phyloP scores from a whole-genome alignment of 92 coral and sea anemone genomes.

The Siderastrea radians region DNA sequence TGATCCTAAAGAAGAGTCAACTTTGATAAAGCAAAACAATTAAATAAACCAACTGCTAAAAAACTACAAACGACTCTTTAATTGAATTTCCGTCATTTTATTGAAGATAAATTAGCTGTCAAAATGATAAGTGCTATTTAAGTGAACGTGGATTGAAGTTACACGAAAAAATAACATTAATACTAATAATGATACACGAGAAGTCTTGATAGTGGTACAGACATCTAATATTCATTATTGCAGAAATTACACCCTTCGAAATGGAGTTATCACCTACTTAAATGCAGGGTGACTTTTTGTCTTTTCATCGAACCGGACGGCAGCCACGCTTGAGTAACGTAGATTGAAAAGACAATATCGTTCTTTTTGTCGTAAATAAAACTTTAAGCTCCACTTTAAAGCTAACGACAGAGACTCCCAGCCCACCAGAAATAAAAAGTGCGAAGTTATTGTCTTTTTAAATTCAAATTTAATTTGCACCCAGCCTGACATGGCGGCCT shows the following conservation, averaged over 20 bases:
- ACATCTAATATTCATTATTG: neutral
- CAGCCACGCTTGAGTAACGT: neutral
- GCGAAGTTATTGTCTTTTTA: constrained; percentile 23
- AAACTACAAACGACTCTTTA: constrained; percentile 49
- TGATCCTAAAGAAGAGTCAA: constrained; percentile 14
- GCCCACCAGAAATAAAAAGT: constrained; percentile 28
- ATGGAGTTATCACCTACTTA: neutral
- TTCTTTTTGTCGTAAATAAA: constrained; percentile 32
- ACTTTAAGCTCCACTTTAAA: constrained; percentile 4
- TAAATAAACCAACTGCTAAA: constrained; percentile 35
- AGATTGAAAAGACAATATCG: constrained; percentile 15
- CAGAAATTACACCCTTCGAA: neutral
- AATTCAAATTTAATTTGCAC: constrained; percentile 47
- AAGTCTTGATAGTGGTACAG: neutral
- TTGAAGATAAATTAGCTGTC: constrained; percentile 8
- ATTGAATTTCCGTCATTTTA: constrained; percentile 47
- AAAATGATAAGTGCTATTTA: constrained; percentile 4
- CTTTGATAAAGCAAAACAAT: constrained; percentile 39
- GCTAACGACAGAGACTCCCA: constrained; percentile 16
- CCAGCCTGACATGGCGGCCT: constrained; percentile 6
- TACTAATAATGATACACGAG: constrained; percentile 2
- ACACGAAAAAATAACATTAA: neutral
- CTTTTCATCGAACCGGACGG: neutral
- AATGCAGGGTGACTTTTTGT: neutral
- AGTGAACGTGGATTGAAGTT: constrained; percentile 11